A percentile compares a stretch with the other conserved stretches of the same genome.
phyloP scores from a whole-genome alignment of 2,888 invertebrate species.

The Limnephilus rhombicus region DNA sequence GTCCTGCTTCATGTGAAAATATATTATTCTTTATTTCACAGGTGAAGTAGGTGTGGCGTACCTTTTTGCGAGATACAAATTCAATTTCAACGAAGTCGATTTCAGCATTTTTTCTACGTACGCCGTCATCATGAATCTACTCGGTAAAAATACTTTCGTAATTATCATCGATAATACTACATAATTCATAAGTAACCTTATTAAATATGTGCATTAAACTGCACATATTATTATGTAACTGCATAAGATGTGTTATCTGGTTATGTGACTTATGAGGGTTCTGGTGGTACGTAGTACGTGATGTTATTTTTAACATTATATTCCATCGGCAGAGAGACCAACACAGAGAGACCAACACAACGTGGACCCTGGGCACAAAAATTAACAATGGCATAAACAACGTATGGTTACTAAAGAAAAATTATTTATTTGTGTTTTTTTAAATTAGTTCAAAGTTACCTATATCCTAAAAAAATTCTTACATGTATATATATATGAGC shows the following conservation, averaged over 20 bases:
- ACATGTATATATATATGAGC: too few species aligned
- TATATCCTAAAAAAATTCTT: too few species aligned
- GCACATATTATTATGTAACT: too few species aligned
- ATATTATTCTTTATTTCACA: constrained; percentile 69
- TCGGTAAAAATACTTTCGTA: constrained; percentile 70
- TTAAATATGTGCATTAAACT: background rate
- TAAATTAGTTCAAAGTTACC: too few species aligned
- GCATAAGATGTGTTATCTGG: too few species aligned
- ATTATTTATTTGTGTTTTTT: too few species aligned
- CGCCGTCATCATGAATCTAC: constrained; percentile 74
- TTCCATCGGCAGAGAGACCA: too few species aligned
- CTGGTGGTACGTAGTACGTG: background rate
- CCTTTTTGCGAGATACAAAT: constrained; percentile 75
- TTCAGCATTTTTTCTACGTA: constrained; percentile 76
- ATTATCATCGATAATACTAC: background rate
- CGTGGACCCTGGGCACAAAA: too few species aligned
- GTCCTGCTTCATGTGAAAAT: background rate
- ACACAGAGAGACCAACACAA: too few species aligned
- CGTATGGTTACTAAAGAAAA: too few species aligned
- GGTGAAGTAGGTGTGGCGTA: constrained; percentile 77
- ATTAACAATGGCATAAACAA: too few species aligned
- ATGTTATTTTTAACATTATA: too few species aligned
- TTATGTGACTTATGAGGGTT: background rate
- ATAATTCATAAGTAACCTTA: background rate
- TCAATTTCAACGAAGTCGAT: constrained; percentile 75